Conservation (phyloP, 2,888 invertebrate genomes). For the Hemithea aestivaria region DNA sequence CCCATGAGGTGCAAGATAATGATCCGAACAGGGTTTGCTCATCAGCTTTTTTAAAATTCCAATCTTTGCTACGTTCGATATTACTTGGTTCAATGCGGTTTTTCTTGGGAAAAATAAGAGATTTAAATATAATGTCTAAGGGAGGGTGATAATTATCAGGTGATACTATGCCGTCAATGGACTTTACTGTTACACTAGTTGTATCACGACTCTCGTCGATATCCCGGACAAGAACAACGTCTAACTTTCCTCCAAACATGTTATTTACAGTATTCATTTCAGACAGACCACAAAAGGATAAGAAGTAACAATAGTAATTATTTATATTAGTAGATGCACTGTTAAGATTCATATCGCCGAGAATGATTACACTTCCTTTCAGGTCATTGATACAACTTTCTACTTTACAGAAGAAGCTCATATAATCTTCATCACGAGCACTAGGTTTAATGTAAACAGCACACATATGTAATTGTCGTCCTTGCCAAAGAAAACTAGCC, state of each 20-base stretch:
- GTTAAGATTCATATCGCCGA: slow-evolving; percentile 6
- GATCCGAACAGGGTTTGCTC: background rate
- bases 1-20: background rate
- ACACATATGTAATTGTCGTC: slow-evolving; percentile 1
- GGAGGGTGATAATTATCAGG: slow-evolving; percentile 5
- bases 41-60: slow-evolving; percentile 1
- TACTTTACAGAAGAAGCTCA: slow-evolving; percentile 1
- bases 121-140: background rate
- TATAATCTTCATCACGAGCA: slow-evolving; percentile 4
- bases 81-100: background rate
- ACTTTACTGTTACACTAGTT: background rate
- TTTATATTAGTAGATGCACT: slow-evolving; percentile 4
- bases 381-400: slow-evolving; percentile 1
- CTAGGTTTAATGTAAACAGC: background rate
- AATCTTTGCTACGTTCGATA: background rate
- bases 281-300: slow-evolving; percentile 3
- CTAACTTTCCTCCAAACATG: slow-evolving; percentile 3
- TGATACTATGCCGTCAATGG: slow-evolving; percentile 2
- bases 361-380: background rate
- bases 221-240: slow-evolving; percentile 5
- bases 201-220: background rate
- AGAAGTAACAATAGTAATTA: slow-evolving; percentile 10
- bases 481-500: slow-evolving; percentile 2
- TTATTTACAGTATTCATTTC: slow-evolving; percentile 1
- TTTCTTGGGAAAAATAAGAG: background rate